These are phyloP conservation scores for Ciconia stormi DNA, from an alignment of 2,113 vertebrate species.

Conservation along the genomic window DNA sequence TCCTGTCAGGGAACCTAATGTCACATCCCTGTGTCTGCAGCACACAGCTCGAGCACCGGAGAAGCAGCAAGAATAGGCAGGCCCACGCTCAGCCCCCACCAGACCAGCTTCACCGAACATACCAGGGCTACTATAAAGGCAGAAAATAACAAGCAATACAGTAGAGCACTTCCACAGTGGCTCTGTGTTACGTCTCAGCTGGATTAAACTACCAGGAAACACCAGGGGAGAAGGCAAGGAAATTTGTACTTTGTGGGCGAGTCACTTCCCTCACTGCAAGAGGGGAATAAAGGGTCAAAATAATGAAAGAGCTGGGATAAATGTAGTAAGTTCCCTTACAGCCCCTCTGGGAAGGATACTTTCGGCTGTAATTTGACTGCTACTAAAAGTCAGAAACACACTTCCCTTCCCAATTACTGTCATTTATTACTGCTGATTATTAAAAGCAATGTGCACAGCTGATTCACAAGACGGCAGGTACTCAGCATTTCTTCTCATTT, in stretches of 20 bases:
- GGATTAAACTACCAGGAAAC: not conserved
- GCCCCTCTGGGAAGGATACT: not conserved
- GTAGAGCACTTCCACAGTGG: not conserved
- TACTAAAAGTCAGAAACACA: slow-evolving; percentile 5
- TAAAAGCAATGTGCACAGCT: not conserved
- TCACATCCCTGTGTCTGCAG: not conserved
- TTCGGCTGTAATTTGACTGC: not conserved
- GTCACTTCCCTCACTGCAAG: not conserved
- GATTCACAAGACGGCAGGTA: not conserved
- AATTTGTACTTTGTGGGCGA: not conserved
- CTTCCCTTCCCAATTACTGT: not conserved
- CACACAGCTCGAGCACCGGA: not conserved
- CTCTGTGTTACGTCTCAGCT: not conserved
- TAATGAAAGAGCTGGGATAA: not conserved
- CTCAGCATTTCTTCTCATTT: not conserved
- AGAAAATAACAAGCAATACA: not conserved
- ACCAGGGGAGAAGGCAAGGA: not conserved
- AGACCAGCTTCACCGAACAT: not conserved
- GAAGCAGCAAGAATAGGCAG: not conserved
- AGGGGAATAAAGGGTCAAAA: not conserved
- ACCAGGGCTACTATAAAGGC: accelerated
- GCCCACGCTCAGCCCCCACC: accelerated
- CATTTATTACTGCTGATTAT: slow-evolving; percentile 2
- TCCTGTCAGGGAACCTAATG: not conserved
- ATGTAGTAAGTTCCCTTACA: not conserved